Percentiles rank a stretch among this genome's conserved stretches.
Evolutionary conservation across 2,113 vertebrate species (phyloP).

Genomic region (Xiphophorus maculatus): DNA sequence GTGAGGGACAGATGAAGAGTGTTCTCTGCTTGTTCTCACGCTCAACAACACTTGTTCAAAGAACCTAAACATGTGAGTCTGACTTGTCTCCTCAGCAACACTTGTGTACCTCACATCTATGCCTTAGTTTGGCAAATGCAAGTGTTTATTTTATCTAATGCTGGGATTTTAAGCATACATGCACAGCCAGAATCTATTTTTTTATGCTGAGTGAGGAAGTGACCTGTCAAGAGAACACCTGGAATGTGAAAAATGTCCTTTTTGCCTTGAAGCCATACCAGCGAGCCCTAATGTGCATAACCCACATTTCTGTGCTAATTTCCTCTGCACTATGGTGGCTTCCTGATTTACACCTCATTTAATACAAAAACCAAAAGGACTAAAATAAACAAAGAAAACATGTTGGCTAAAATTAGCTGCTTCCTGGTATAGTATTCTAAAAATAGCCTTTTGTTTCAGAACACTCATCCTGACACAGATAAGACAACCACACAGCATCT

Average conservation of each 20-base stretch:
- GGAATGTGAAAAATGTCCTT: constrained; percentile 3
- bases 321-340: neutral
- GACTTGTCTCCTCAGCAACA: neutral
- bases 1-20: too few relatives aligned
- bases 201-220: constrained; percentile 1
- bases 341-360: neutral
- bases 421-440: neutral
- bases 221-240: constrained; percentile 6
- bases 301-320: neutral
- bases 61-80: neutral
- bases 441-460: neutral
- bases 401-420: neutral
- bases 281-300: neutral
- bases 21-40: too few relatives aligned
- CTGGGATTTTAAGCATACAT: neutral
- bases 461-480: constrained; percentile 34
- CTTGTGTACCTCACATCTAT: too few relatives aligned
- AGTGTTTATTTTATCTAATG: neutral
- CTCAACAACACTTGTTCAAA: neutral
- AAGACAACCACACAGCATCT: constrained; percentile 20
- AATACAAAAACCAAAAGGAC: neutral
- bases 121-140: neutral
- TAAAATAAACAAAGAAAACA: neutral
- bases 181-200: constrained; percentile 1
- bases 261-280: neutral